Base-by-base conservation (phyloP, 1,140 invertebrate genomes). In the Drosophila littoralis region DNA sequence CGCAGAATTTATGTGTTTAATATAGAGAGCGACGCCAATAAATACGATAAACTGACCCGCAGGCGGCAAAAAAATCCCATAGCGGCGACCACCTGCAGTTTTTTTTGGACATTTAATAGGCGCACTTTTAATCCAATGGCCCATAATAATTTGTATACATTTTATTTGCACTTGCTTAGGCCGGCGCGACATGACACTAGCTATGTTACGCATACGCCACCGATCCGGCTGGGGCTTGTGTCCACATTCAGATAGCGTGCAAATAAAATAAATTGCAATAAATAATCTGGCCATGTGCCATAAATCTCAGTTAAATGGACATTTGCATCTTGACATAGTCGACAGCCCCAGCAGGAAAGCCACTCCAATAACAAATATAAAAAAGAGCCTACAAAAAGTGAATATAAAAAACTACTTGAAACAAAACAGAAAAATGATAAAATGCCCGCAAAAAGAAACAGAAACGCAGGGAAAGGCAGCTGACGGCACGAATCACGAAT, bases 221-320 rank as follows among this genome's bases (percentile, higher is more conserved):
- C 54, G 55, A 60, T 32, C 40, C 61, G 40, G 52, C 17, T 36
- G 48, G 33, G 12, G 51, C 54, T 70, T 85, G 86, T 90, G 85
- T 78, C 65, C 81, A 74, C 81, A 76, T 72, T 51, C 78, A 90
- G 86, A 90, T 90, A 90, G 82, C 81, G 78, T 79, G 80, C 81
- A 90, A 90, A 90, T 90, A 85, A 89, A 90, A 90, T 81, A 90
- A 90, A 90, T 90, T 85, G 85, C 78, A 84, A 90, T 90, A 90
- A 90, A 90, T 90, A 90, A 90, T 83, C 83, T 78, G 75, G 65
- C 66, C 72, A 69, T 74, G 81, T 77, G 78, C 86, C 82, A 90
- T 90, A 90, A 90, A 90, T 90, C 85, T 89, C 81, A 68, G 81
- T 84, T 81, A 90, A 90, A 90, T 85, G 86, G 85, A 85, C 85